These are phyloP conservation scores for Noctua comes DNA, from an alignment of 2,888 invertebrate species.

Conservation along the genomic window DNA sequence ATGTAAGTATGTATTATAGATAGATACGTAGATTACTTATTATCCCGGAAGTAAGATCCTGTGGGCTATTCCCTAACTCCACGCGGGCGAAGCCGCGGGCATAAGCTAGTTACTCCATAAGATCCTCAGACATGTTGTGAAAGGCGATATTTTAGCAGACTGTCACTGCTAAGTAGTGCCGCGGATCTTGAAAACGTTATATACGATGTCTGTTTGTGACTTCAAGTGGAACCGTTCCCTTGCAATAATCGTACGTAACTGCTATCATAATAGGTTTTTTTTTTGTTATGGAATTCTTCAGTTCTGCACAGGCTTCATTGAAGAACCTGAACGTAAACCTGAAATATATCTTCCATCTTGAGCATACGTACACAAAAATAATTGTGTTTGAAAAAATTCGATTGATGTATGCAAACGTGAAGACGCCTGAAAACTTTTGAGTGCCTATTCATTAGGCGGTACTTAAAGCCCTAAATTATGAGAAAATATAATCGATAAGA, in stretches of 20 bases:
- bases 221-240: slow-evolving; percentile 41
- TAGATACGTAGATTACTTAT: too few species aligned
- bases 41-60: too few species aligned
- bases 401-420: background rate
- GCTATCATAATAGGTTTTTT: slow-evolving; percentile 18
- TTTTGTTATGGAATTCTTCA: slow-evolving; percentile 22
- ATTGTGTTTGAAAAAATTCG: background rate
- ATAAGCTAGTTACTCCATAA: slow-evolving; percentile 14
- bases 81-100: too few species aligned
- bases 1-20: too few species aligned
- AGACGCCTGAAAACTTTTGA: background rate
- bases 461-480: background rate
- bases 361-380: background rate
- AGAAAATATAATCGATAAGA: background rate
- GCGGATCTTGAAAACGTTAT: slow-evolving; percentile 51
- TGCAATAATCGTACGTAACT: slow-evolving; percentile 43
- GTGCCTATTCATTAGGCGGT: background rate
- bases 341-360: background rate
- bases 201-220: slow-evolving; percentile 57
- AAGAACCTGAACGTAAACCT: background rate
- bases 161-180: slow-evolving; percentile 47
- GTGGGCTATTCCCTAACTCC: too few species aligned
- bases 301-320: background rate
- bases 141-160: slow-evolving; percentile 47
- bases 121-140: slow-evolving; percentile 19